Percentiles rank a stretch among this genome's conserved stretches.
Evolutionary conservation across 2,797 vertebrate species (phyloP).

Genomic region (Peromyscus aztecus): DNA sequence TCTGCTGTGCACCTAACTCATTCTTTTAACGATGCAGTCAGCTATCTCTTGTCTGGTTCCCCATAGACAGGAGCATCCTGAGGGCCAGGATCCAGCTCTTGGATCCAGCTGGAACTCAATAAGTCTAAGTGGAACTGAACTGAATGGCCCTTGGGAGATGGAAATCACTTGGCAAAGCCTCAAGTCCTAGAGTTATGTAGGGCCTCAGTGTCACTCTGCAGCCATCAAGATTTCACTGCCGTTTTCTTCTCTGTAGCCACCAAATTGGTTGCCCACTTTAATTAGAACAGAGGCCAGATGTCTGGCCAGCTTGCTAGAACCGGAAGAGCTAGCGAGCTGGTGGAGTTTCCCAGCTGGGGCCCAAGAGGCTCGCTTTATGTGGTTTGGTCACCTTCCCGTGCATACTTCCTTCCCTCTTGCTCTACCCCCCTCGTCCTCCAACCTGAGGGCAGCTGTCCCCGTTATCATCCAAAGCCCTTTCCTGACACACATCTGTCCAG

Average conservation of each 20-base stretch:
- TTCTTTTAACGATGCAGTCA: neutral
- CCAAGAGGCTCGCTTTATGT: slow-evolving; percentile 66
- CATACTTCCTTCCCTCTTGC: slow-evolving; percentile 81
- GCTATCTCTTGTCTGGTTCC: neutral
- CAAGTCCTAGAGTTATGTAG: slow-evolving; percentile 44
- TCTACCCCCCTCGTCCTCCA: slow-evolving; percentile 54
- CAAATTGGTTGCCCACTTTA: slow-evolving; percentile 79
- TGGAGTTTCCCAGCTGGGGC: slow-evolving; percentile 78
- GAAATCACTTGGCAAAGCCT: slow-evolving; percentile 51
- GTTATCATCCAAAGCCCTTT: slow-evolving; percentile 82
- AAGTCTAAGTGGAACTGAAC: slow-evolving; percentile 43
- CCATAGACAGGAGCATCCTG: slow-evolving; percentile 8
- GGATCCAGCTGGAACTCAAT: slow-evolving; percentile 25
- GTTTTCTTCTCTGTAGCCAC: slow-evolving; percentile 59
- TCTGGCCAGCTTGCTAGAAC: slow-evolving; percentile 77
- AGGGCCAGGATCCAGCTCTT: neutral
- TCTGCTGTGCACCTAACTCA: neutral
- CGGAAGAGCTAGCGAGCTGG: slow-evolving; percentile 78
- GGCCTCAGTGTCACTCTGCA: neutral
- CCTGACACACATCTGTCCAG: slow-evolving; percentile 81
- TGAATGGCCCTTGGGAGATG: neutral
- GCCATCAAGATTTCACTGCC: slow-evolving; percentile 56
- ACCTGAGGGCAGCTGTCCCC: slow-evolving; percentile 80
- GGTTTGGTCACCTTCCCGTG: slow-evolving; percentile 81
- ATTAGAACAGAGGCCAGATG: slow-evolving; percentile 83